These are phyloP conservation scores for Thyatira batis DNA, from an alignment of 2,888 invertebrate genomes.

Conservation along the genomic window DNA sequence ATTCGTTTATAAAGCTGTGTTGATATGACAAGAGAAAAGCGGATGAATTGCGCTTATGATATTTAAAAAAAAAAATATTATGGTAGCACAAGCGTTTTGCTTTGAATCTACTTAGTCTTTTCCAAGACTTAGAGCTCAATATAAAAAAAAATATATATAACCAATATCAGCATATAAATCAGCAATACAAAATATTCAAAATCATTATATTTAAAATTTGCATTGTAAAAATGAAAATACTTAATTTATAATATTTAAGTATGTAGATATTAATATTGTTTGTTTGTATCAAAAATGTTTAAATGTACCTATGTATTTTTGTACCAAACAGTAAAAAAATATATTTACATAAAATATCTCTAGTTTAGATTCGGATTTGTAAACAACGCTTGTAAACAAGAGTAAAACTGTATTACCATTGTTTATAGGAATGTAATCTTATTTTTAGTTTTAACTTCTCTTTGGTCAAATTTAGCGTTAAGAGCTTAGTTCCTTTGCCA, in stretches of 20 bases:
- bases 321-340: slow-evolving; percentile 52
- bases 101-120: neutral
- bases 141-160: neutral
- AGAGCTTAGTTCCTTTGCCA: neutral
- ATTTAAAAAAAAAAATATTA: neutral
- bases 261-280: slow-evolving; percentile 42
- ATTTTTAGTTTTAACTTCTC: slow-evolving; percentile 34
- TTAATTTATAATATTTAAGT: slow-evolving; percentile 41
- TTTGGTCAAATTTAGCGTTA: slow-evolving; percentile 22
- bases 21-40: neutral
- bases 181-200: neutral
- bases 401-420: neutral
- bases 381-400: slow-evolving; percentile 26
- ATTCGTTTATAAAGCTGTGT: neutral
- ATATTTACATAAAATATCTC: slow-evolving; percentile 28
- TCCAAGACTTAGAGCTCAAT: no score
- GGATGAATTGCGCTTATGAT: neutral
- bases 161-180: neutral
- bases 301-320: slow-evolving; percentile 65
- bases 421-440: slow-evolving; percentile 6
- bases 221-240: slow-evolving; percentile 13
- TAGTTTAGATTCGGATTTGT: slow-evolving; percentile 20
- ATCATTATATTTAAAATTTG: neutral
- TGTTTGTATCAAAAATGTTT: slow-evolving; percentile 51
- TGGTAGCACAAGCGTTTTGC: neutral